phyloP scores from a whole-genome alignment of 2,888 invertebrate genomes.

The Tenthredo scrophulariae region DNA sequence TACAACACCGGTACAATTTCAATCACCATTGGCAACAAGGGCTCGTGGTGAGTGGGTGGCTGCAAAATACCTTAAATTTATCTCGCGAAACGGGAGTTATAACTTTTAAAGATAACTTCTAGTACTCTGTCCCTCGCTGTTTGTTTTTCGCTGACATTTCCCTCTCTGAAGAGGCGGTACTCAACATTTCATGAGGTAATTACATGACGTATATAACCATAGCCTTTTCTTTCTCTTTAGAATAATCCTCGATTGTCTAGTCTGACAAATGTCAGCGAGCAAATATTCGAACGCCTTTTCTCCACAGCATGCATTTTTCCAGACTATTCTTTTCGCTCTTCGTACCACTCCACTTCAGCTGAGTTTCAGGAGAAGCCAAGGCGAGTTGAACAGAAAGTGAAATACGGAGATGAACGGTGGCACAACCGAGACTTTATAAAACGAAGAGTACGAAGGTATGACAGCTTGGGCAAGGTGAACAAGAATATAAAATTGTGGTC shows the following conservation, averaged over 20 bases:
- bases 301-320: neutral
- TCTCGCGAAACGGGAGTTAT: constrained; percentile 37
- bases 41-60: neutral
- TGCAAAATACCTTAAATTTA: constrained; percentile 27
- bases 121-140: neutral
- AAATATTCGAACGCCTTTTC: neutral
- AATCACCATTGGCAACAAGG: constrained; percentile 38
- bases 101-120: constrained; percentile 1
- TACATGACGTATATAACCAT: neutral
- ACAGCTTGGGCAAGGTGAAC: neutral
- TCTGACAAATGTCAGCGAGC: neutral
- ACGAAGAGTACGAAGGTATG: constrained; percentile 8
- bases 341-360: neutral
- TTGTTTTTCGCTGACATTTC: constrained; percentile 1
- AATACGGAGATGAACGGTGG: constrained; percentile 7
- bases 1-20: constrained; percentile 29
- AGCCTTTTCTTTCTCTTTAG: neutral
- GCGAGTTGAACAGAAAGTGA: neutral
- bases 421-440: neutral
- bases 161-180: neutral
- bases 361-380: neutral
- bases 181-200: constrained; percentile 20
- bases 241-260: neutral
- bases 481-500: neutral
- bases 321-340: neutral